Base-by-base conservation (phyloP, 1,140 invertebrate species). In the Zaprionus capensis region DNA sequence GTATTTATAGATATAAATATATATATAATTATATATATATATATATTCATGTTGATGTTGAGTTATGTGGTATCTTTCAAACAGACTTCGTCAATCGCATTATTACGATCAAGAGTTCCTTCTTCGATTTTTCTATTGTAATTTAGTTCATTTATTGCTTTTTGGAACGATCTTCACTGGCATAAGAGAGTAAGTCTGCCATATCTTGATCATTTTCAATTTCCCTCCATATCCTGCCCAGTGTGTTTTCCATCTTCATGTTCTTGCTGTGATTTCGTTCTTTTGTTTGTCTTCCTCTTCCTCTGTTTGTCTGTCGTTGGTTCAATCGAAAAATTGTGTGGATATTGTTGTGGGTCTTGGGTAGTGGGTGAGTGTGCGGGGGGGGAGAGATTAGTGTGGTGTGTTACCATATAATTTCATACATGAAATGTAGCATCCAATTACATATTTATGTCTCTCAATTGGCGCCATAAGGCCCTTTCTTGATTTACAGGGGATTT, bases 11-110 rank as follows among this genome's bases (percentile, higher is more conserved):
- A 49, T 15, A 34, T 61, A 38, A 38, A 26, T 56, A 55, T 53
- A 26, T 53, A 41, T 71, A 65, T 49, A 58, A 22, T 22, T 38
- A 51, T 26, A 28, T 56, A 55, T 53, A 26, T 53, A 41, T 71
- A 51, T 49, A 58, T 51, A 58, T 26, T 20, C 44, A 17, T 59
- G 6, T 41, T n/a, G 38, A 51, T 64, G 41, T 49, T 14, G 58
- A 24, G 41, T 44, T 44, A 28, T 17, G 22, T 46, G 22, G 38
- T 41, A 24, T 44, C 58, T 38, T 44, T 9, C 38, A 38, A 62
- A 46, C 28, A n/a, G 24, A 51, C 51, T 49, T 53, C 14, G 20
- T 64, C 51, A 51, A 46, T 46, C n/a, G n/a, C 44, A 51, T 36
- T 63, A 5, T 20, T 14, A 24, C 17, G 9, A 34, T 22, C 6